Base-by-base conservation (phyloP, 2,113 vertebrate species). In the Sturnira hondurensis region DNA sequence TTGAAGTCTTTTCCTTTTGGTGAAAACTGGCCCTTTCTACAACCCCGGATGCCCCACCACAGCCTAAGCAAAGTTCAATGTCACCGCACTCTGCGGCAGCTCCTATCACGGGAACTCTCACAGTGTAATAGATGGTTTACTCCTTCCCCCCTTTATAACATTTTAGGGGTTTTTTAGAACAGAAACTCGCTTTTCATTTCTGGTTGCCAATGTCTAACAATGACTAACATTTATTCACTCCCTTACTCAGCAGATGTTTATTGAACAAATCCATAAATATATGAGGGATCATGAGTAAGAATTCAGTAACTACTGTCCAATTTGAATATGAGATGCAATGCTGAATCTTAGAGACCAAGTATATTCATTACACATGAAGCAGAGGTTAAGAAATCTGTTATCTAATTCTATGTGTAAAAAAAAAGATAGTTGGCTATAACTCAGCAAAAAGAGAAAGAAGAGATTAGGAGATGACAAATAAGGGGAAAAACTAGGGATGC, bases 61-160 rank as follows among this genome's bases (percentile, higher is more conserved):
- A 56, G 17, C 81, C 11, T 20, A 2, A 17, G 12, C 41, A 17
- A 95, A 81, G 38, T 90, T 85, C 22, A 54, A 3, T 3, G 6
- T 38, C 7, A 68, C 58, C 31, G 68, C 12, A 58, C 56, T 86
- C 31, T 45, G 41, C 26, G 71, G 26, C 3, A 70, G 22, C 8
- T 11, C 7, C 5, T 38, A 28, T 63, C 22, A 20, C 16, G 85
- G 8, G 22, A 47, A 36, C 2, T 4, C 52, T 68, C 3, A 7
- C 1, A 2, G 13, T 19, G 1, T 20, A 47, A 12, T 10, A n/a
- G 5, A 17, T 14, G 22, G 8, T 16, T 28, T 70, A 31, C 20
- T 38, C 0, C 24, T 67, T 7, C 2, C 20, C 4, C 7, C 1
- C 2, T 14, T 6, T 36, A n/a, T 54, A n/a, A 41, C 3, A 17